These are phyloP conservation scores for Formica selysi DNA, from an alignment of 1,140 invertebrate genomes.

Conservation along the genomic window DNA sequence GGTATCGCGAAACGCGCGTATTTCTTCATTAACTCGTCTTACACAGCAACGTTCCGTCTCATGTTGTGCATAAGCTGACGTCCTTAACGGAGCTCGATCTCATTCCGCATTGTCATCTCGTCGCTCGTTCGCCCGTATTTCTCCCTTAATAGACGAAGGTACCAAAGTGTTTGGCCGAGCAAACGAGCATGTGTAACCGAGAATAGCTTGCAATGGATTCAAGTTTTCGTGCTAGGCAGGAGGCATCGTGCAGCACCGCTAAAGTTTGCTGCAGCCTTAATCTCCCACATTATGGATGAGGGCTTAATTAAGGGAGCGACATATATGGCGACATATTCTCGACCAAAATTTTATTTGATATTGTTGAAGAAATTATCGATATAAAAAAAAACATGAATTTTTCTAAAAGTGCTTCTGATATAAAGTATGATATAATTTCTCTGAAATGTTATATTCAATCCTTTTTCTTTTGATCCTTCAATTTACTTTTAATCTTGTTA, in stretches of 20 bases:
- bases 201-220: conserved; percentile 51
- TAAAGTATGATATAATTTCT: neutral
- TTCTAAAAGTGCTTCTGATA: neutral
- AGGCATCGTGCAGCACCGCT: conserved; percentile 59
- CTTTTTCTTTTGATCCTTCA: neutral
- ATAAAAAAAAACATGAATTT: neutral
- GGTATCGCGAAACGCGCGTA: conserved; percentile 38
- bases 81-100: conserved; percentile 43
- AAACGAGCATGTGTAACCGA: conserved; percentile 51
- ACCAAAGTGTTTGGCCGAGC: conserved; percentile 66
- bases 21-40: conserved; percentile 69
- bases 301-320: conserved; percentile 75
- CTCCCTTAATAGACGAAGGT: conserved; percentile 73
- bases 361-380: conserved; percentile 19
- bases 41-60: conserved; percentile 27
- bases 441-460: neutral
- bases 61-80: conserved; percentile 45
- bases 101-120: conserved; percentile 51
- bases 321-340: conserved; percentile 67
- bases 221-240: conserved; percentile 54
- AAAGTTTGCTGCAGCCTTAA: conserved; percentile 66
- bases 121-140: conserved; percentile 28
- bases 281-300: conserved; percentile 60
- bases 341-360: neutral
- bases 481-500: neutral